A percentile compares a stretch with the other conserved stretches of the same genome.
These are phyloP conservation scores for Eudyptes chrysolophus DNA, from an alignment of 2,113 vertebrate genomes.

Conservation along the genomic window DNA sequence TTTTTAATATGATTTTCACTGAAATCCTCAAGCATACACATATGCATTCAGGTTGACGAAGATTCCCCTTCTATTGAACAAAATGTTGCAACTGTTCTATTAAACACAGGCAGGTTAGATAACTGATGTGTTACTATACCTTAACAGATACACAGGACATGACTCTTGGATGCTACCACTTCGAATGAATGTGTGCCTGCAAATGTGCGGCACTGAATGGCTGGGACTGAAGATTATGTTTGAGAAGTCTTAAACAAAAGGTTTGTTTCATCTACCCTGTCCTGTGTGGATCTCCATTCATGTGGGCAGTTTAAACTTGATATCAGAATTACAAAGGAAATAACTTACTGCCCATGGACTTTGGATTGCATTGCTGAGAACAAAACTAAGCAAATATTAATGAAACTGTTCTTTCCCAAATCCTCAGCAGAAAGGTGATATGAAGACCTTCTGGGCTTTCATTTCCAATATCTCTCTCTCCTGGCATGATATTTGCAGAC, in stretches of 20 bases:
- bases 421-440: not conserved
- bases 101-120: not conserved
- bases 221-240: not conserved
- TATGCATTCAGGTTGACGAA: not conserved
- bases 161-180: not conserved
- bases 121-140: not conserved
- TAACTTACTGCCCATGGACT: not conserved
- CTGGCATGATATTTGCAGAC: not conserved
- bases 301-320: not conserved
- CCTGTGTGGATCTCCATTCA: not conserved
- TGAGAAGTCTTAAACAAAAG: not conserved
- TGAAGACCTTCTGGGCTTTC: not conserved
- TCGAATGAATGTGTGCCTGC: not conserved
- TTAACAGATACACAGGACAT: not conserved
- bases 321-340: not conserved
- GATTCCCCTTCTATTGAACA: not conserved
- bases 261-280: not conserved
- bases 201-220: accelerated
- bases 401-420: not conserved
- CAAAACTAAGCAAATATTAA: not conserved
- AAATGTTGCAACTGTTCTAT: not conserved
- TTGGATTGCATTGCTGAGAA: not conserved
- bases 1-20: not conserved
- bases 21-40: not conserved
- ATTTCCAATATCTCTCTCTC: not conserved